Conservation (phyloP, 2,113 vertebrate genomes). For the Colius striatus region DNA sequence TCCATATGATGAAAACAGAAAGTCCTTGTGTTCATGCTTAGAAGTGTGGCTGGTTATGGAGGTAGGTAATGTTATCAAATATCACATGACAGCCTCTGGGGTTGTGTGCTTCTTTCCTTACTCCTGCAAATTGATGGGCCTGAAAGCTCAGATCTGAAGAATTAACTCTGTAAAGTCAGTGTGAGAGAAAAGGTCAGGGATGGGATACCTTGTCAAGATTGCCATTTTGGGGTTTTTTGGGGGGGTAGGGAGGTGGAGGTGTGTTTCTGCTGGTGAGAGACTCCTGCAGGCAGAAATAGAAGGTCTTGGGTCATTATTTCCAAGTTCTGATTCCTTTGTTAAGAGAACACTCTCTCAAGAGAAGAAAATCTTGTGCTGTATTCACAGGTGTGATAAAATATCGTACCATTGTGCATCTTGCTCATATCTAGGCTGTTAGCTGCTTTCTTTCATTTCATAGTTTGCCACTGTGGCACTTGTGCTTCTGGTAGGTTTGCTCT, state of each 20-base stretch:
- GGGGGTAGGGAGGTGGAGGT: too few relatives aligned
- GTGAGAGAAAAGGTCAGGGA: not conserved
- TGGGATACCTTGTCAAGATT: not conserved
- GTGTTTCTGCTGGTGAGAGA: not conserved
- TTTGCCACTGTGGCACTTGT: not conserved
- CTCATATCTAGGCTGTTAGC: not conserved
- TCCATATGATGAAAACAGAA: not conserved
- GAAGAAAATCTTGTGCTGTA: not conserved
- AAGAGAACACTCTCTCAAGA: not conserved
- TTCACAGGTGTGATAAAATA: not conserved
- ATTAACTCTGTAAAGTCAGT: not conserved
- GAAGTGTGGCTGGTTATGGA: not conserved
- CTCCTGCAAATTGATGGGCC: accelerated
- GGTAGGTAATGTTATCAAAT: accelerated
- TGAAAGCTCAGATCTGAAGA: not conserved
- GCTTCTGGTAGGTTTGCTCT: not conserved
- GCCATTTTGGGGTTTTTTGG: too few relatives aligned
- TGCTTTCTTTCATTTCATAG: not conserved
- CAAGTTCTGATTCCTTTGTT: not conserved
- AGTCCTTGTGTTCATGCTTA: not conserved
- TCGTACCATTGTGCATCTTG: not conserved
- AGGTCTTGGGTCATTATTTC: not conserved
- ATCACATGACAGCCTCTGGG: not conserved
- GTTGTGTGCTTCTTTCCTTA: not conserved
- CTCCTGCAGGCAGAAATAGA: not conserved